phyloP scores from a whole-genome alignment of 2,888 invertebrate genomes.

The Yponomeuta evonymella region DNA sequence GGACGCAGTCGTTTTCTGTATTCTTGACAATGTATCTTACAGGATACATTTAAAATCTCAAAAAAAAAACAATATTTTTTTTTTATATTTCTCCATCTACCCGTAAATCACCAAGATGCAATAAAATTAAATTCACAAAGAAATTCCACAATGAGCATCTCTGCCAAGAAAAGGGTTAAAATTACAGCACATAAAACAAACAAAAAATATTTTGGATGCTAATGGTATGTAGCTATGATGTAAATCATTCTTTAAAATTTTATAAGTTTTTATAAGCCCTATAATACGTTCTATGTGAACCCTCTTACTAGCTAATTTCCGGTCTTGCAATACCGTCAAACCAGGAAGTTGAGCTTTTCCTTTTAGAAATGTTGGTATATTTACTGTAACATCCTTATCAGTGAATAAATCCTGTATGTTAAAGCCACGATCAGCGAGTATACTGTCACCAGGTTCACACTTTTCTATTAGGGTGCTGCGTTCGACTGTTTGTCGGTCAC shows the following conservation, averaged over 20 bases:
- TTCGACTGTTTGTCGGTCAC: conserved; percentile 1
- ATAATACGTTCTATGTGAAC: neutral
- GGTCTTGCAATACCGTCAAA: neutral
- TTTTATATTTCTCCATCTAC: no score
- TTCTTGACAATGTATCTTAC: no score
- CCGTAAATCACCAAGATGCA: no score
- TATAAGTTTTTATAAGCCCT: neutral
- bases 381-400: no score
- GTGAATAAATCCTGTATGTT: no score
- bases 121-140: no score
- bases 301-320: neutral
- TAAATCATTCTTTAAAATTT: neutral
- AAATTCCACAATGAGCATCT: no score
- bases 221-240: no score
- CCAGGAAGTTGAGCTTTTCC: neutral
- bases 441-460: neutral
- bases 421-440: neutral
- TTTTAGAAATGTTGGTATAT: neutral
- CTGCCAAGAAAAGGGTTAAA: neutral
- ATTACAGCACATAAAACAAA: neutral
- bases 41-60: no score
- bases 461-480: neutral
- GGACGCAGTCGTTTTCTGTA: no score
- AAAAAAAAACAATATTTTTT: no score
- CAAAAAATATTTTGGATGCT: neutral